These are phyloP conservation scores for Delphinapterus leucas DNA, from an alignment of 2,113 vertebrate genomes.

Conservation along the genomic window DNA sequence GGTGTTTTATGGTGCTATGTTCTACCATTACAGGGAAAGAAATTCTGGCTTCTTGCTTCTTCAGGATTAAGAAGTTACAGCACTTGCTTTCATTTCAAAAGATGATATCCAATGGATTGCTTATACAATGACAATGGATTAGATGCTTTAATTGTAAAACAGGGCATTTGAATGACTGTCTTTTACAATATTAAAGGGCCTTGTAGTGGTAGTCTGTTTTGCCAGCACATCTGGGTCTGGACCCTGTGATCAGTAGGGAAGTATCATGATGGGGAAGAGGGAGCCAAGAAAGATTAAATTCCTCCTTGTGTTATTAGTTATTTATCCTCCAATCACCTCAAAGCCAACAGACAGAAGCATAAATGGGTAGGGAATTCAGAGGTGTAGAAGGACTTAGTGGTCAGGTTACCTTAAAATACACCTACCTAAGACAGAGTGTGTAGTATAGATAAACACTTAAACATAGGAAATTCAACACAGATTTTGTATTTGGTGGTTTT, in stretches of 20 bases:
- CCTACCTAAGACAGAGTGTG: background rate
- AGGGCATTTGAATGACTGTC: background rate
- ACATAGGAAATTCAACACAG: background rate
- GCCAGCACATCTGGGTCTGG: background rate
- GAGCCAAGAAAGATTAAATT: background rate
- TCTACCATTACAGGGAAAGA: background rate
- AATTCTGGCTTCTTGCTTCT: background rate
- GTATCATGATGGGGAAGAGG: background rate
- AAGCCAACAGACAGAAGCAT: background rate
- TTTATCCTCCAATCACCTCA: background rate
- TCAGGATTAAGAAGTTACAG: background rate
- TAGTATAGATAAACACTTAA: background rate
- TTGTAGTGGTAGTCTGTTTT: background rate
- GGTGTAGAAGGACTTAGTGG: background rate
- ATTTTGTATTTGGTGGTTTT: background rate
- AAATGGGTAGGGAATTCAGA: background rate
- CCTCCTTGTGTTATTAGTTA: background rate
- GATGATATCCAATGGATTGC: background rate
- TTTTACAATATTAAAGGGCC: background rate
- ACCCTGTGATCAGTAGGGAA: background rate
- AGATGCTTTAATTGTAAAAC: constrained; percentile 18
- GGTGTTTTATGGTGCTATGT: background rate
- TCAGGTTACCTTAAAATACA: background rate
- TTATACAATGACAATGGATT: constrained; percentile 3
- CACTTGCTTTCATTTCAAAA: constrained; percentile 17